phyloP scores from a whole-genome alignment of 2,113 vertebrate genomes.

The Ariopsis seemanni region DNA sequence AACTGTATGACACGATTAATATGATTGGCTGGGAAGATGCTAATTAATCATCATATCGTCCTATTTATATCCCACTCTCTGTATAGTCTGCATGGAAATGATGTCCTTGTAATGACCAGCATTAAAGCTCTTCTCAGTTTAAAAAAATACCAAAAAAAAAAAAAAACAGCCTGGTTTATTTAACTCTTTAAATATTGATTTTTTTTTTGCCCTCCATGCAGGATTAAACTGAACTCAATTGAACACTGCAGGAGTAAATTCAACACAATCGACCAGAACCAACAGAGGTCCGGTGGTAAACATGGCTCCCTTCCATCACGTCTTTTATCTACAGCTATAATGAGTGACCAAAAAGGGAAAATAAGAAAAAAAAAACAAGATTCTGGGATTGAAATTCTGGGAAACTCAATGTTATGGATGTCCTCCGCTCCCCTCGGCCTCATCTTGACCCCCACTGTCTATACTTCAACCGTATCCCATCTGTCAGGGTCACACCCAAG shows the following conservation, averaged over 20 bases:
- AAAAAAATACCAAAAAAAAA: not conserved
- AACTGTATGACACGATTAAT: not conserved
- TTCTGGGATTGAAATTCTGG: not conserved
- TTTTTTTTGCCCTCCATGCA: not conserved
- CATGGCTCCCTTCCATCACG: not conserved
- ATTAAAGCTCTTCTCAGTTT: not conserved
- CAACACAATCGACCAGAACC: conserved; percentile 3
- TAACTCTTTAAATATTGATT: conserved; percentile 13
- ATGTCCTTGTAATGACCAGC: not conserved
- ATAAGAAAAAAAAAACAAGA: not conserved
- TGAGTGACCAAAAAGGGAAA: not conserved
- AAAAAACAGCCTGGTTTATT: not conserved
- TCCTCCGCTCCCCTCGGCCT: conserved; percentile 38
- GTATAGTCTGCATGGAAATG: not conserved
- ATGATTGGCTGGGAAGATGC: not conserved
- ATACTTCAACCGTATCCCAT: conserved; percentile 36
- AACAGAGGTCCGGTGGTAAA: not conserved
- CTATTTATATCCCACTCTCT: conserved; percentile 6
- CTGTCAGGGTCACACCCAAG: conserved; percentile 29
- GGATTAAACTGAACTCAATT: not conserved
- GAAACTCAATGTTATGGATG: conserved; percentile 38
- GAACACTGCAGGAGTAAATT: conserved; percentile 10
- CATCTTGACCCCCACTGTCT: conserved; percentile 24
- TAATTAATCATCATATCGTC: conserved; percentile 36
- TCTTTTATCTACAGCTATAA: conserved; percentile 6